These are phyloP conservation scores for Willowsia nigromaculata DNA, from an alignment of 2,888 invertebrate species.

Conservation along the genomic window DNA sequence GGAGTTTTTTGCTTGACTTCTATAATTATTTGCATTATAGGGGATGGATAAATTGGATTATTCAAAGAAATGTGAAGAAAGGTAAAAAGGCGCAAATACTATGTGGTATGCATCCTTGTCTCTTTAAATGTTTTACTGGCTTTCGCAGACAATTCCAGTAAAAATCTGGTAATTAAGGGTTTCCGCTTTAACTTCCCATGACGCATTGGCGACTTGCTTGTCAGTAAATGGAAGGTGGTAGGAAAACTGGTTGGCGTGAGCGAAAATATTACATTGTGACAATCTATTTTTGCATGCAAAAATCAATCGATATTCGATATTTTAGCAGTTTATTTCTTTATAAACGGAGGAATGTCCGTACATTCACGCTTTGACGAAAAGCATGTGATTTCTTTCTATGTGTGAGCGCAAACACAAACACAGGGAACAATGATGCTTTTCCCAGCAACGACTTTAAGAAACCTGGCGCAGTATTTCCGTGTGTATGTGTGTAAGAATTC, in stretches of 20 bases:
- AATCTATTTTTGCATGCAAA: not conserved
- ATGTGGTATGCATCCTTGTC: too few species aligned
- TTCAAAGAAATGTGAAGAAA: too few species aligned
- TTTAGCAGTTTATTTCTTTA: not conserved
- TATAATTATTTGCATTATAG: too few species aligned
- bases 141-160: not conserved
- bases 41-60: too few species aligned
- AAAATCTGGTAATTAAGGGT: not conserved
- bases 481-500: not conserved
- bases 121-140: not conserved
- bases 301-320: conserved; percentile 1
- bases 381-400: not conserved
- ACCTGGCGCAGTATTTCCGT: not conserved
- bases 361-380: not conserved
- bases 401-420: not conserved
- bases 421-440: conserved; percentile 17
- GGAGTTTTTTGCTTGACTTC: too few species aligned
- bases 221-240: not conserved
- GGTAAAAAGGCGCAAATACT: too few species aligned
- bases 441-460: too few species aligned
- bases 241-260: not conserved
- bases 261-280: not conserved
- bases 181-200: not conserved
- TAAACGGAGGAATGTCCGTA: not conserved
- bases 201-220: not conserved